phyloP scores from a whole-genome alignment of 1,140 invertebrate species.

The Drosophila ananassae region DNA sequence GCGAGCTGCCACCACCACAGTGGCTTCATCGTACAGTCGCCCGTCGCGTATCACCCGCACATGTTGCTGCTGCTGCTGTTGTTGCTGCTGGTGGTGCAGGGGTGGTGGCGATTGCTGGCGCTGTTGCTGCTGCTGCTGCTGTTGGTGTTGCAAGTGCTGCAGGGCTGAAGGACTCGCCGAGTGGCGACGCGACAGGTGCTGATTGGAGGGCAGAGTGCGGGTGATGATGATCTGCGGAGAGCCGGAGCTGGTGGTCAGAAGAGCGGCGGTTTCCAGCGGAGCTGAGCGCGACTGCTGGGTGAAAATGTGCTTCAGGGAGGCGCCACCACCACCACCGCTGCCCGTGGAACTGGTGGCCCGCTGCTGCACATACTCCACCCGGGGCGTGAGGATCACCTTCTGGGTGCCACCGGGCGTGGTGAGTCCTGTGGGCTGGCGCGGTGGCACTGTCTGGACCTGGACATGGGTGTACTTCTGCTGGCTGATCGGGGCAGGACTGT shows the following conservation, averaged over 20 bases:
- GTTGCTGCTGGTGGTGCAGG: slow-evolving; percentile 62
- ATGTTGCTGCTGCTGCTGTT: slow-evolving; percentile 54
- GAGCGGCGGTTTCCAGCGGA: slow-evolving; percentile 19
- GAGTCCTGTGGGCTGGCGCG: slow-evolving; percentile 65
- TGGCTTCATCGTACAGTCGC: slow-evolving; percentile 73
- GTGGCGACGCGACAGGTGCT: slow-evolving; percentile 71
- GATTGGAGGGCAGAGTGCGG: slow-evolving; percentile 55
- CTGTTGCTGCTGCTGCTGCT: slow-evolving; percentile 3
- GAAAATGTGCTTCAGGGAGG: slow-evolving; percentile 58
- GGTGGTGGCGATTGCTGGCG: slow-evolving; percentile 61
- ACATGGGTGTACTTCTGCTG: slow-evolving; percentile 71
- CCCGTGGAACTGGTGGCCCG: slow-evolving; percentile 41
- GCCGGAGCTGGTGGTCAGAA: slow-evolving; percentile 38
- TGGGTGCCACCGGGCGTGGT: slow-evolving; percentile 68
- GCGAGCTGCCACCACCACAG: slow-evolving; percentile 41
- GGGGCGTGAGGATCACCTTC: slow-evolving; percentile 78
- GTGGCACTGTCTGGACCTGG: slow-evolving; percentile 76
- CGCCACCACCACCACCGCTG: background rate
- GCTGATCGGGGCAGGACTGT: background rate
- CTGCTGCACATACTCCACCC: slow-evolving; percentile 74
- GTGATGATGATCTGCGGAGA: slow-evolving; percentile 75
- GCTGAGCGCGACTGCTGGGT: slow-evolving; percentile 35
- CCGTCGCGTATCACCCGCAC: slow-evolving; percentile 81
- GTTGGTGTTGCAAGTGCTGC: slow-evolving; percentile 46
- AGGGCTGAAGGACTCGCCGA: slow-evolving; percentile 70